A percentile compares a stretch with the other conserved stretches of the same genome.
Conservation (phyloP, 2,888 invertebrate species). For the Dynastes hyllus region DNA sequence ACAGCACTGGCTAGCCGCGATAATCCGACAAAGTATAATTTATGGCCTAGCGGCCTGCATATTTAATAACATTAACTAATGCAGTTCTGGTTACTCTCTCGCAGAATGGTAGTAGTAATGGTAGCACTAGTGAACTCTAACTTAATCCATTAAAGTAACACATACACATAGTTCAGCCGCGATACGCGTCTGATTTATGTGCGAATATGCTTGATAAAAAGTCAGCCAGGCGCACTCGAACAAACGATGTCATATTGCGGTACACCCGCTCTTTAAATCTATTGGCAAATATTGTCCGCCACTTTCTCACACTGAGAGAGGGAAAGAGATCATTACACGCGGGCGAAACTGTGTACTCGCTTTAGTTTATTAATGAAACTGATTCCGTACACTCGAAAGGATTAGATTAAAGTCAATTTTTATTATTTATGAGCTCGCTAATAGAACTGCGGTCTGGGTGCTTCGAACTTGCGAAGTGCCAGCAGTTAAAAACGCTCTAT, state of each 20-base stretch:
- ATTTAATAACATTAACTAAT: slow-evolving; percentile 64
- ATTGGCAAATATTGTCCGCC: slow-evolving; percentile 6
- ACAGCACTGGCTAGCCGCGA: slow-evolving; percentile 59
- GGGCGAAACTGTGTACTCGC: slow-evolving; percentile 42
- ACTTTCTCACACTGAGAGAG: slow-evolving; percentile 42
- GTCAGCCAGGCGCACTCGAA: slow-evolving; percentile 59
- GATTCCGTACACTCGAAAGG: slow-evolving; percentile 33
- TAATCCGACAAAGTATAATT: slow-evolving; percentile 68
- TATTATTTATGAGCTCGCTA: slow-evolving; percentile 47
- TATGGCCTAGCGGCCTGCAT: slow-evolving; percentile 62
- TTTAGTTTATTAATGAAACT: slow-evolving; percentile 16
- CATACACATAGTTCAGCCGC: neutral
- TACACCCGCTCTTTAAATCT: slow-evolving; percentile 13
- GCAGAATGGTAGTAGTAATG: neutral
- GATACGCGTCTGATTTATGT: slow-evolving; percentile 63
- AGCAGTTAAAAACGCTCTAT: slow-evolving; percentile 34
- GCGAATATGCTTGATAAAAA: slow-evolving; percentile 67
- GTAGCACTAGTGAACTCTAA: neutral
- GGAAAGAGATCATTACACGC: slow-evolving; percentile 14
- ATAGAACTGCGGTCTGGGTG: neutral
- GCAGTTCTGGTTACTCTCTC: slow-evolving; percentile 57
- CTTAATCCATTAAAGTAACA: neutral
- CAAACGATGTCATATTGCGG: slow-evolving; percentile 54
- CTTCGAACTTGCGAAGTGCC: neutral
- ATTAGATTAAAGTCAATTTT: slow-evolving; percentile 52